These are phyloP conservation scores for Stenotaenia linearis DNA, from an alignment of 2,888 invertebrate species.

Conservation along the genomic window DNA sequence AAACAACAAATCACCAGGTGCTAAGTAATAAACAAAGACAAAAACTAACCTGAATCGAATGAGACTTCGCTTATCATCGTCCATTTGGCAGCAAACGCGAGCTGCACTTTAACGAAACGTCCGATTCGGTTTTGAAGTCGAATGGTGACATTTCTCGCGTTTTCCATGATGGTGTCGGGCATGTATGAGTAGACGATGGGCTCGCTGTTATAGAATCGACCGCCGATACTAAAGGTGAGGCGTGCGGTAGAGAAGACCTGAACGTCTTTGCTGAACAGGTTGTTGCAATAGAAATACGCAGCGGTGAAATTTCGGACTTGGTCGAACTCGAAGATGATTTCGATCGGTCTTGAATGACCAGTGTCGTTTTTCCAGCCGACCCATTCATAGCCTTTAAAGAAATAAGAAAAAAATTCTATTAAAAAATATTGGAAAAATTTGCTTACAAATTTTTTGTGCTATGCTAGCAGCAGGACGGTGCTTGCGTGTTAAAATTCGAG, in stretches of 20 bases:
- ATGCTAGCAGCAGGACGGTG: too few species aligned
- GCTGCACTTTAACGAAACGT: conserved; percentile 68
- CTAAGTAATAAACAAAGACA: too few species aligned
- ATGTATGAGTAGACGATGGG: conserved; percentile 66
- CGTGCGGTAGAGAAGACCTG: conserved; percentile 76
- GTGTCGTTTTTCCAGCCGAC: conserved; percentile 84
- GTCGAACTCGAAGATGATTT: conserved; percentile 80
- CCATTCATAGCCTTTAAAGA: conserved; percentile 65
- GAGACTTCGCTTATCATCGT: conserved; percentile 83
- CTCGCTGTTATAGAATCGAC: conserved; percentile 68
- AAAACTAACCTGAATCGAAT: conserved; percentile 68
- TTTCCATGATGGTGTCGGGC: conserved; percentile 72
- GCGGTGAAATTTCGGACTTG: conserved; percentile 77
- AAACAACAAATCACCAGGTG: too few species aligned
- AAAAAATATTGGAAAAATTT: background rate
- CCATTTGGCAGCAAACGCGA: conserved; percentile 77
- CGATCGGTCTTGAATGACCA: conserved; percentile 56
- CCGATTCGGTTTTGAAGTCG: conserved; percentile 75
- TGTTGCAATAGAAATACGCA: conserved; percentile 75
- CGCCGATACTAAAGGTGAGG: conserved; percentile 74
- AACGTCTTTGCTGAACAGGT: conserved; percentile 76
- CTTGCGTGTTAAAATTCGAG: too few species aligned
- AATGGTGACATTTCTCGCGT: conserved; percentile 72
- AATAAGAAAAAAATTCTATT: background rate
- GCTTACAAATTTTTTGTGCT: background rate